Evolutionary conservation across 2,113 vertebrate genomes (phyloP).

Genomic region (Oryzias woworae): DNA sequence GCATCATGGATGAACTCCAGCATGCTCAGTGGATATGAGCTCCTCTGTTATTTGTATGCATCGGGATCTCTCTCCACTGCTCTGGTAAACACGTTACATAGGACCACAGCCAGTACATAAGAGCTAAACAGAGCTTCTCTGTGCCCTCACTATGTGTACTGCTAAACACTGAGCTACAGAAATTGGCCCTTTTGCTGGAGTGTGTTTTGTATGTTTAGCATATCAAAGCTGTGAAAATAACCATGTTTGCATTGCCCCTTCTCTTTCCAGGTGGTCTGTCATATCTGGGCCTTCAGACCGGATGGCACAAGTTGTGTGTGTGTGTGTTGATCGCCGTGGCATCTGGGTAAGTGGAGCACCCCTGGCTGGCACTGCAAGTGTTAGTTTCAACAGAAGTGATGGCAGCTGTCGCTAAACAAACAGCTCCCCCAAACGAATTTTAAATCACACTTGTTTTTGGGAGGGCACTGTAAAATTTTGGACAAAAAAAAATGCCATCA

Average conservation of each 20-base stretch:
- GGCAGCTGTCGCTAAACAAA: conserved; percentile 58
- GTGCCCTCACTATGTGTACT: conserved; percentile 59
- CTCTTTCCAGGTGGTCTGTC: conserved; percentile 78
- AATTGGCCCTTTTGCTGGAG: conserved; percentile 65
- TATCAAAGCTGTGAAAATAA: conserved; percentile 83
- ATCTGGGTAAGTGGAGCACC: conserved; percentile 65
- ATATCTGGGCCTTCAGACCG: conserved; percentile 74
- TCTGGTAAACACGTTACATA: conserved; percentile 71
- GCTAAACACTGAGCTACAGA: conserved; percentile 59
- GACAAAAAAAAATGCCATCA: conserved; percentile 34
- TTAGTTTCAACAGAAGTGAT: conserved; percentile 55
- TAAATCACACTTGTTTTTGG: conserved; percentile 31
- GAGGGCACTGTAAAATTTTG: conserved; percentile 7
- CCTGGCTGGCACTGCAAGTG: conserved; percentile 61
- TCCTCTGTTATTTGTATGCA: conserved; percentile 58
- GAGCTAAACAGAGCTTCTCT: conserved; percentile 68
- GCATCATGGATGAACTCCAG: conserved; percentile 62
- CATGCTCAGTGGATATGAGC: conserved; percentile 48
- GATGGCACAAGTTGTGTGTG: conserved; percentile 52
- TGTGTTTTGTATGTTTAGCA: conserved; percentile 72
- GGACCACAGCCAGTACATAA: conserved; percentile 71
- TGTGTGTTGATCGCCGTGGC: conserved; percentile 55
- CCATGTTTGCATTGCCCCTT: conserved; percentile 75
- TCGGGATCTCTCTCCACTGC: conserved; percentile 61
- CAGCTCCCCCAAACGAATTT: conserved; percentile 34